Conservation (phyloP, 1,140 invertebrate species). For the Adelges cooleyi region DNA sequence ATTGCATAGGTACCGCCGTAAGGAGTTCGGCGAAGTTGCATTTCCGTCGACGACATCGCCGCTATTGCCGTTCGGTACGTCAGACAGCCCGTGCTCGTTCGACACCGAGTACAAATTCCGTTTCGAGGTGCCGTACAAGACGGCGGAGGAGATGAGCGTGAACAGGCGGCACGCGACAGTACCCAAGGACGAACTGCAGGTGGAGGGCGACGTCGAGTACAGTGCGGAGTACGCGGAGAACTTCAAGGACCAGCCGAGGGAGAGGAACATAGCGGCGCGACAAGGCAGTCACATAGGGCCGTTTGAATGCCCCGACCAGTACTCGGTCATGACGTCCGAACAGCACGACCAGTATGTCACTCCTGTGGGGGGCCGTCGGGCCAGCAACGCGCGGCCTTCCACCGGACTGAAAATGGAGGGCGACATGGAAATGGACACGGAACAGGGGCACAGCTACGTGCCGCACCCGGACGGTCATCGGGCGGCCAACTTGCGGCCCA, state of each 20-base stretch:
- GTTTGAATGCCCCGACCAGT: not conserved
- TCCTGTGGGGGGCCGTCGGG: not conserved
- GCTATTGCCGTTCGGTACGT: not conserved
- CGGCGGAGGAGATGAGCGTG: conserved; percentile 10
- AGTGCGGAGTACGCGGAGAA: not conserved
- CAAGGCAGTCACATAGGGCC: conserved; percentile 17
- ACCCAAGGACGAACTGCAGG: not conserved
- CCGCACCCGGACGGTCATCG: conserved; percentile 8
- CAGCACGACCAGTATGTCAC: conserved; percentile 6
- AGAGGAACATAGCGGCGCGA: not conserved
- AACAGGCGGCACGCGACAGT: conserved; percentile 12
- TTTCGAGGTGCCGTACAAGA: not conserved
- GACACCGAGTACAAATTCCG: conserved; percentile 7
- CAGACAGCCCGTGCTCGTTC: not conserved
- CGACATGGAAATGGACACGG: not conserved
- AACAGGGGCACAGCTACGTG: conserved; percentile 5
- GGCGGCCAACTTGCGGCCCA: not conserved
- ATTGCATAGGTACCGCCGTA: conserved; percentile 7
- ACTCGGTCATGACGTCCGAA: not conserved
- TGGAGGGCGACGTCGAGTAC: conserved; percentile 1
- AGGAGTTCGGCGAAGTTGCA: not conserved
- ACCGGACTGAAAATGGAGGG: not conserved
- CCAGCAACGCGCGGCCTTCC: not conserved
- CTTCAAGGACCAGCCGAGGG: not conserved
- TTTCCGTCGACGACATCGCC: not conserved